Base-by-base conservation (phyloP, 2,888 invertebrate species). In the Empis stercorea region DNA sequence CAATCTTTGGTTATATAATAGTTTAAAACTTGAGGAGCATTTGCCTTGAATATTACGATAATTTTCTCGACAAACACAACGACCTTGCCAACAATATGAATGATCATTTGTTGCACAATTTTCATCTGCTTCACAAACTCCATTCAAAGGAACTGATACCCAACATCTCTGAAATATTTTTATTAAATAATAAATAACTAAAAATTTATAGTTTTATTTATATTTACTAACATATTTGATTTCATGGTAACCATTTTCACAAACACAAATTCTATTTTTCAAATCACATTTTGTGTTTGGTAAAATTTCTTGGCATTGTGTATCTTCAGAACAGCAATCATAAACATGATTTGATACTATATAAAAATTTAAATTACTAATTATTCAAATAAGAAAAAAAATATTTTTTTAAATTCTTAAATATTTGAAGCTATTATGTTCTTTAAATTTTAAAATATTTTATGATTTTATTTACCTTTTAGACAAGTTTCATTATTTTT, bases 401-500 rank as follows among this genome's bases (percentile, higher is more conserved):
- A n/a, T n/a, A n/a, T n/a, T n/a, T n/a, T n/a, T n/a, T n/a, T n/a
- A n/a, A n/a, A n/a, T n/a, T n/a, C n/a, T n/a, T n/a, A n/a, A n/a
- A n/a, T n/a, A n/a, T n/a, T n/a, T n/a, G n/a, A n/a, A n/a, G n/a
- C n/a, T n/a, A n/a, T n/a, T n/a, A n/a, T n/a, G n/a, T n/a, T n/a
- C n/a, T n/a, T n/a, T n/a, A n/a, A n/a, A n/a, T n/a, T n/a, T n/a
- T n/a, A n/a, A n/a, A n/a, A n/a, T 20, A 4, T 20, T 5, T 4
- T 5, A 20, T 4, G 20, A 4, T 20, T 20, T 20, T 20, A 20
- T 17, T 43, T 64, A 10, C 60, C 59, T 52, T 59, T 64, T 43
- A 68, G 52, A 52, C 69, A 70, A 10, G 51, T 49, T 30, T 59
- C 56, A 9, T 58, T 59, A 39, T 62, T 56, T 30, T 49, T 52